These are phyloP conservation scores for Macrostomum lignano DNA, from an alignment of 1,140 invertebrate genomes.

Conservation along the genomic window DNA sequence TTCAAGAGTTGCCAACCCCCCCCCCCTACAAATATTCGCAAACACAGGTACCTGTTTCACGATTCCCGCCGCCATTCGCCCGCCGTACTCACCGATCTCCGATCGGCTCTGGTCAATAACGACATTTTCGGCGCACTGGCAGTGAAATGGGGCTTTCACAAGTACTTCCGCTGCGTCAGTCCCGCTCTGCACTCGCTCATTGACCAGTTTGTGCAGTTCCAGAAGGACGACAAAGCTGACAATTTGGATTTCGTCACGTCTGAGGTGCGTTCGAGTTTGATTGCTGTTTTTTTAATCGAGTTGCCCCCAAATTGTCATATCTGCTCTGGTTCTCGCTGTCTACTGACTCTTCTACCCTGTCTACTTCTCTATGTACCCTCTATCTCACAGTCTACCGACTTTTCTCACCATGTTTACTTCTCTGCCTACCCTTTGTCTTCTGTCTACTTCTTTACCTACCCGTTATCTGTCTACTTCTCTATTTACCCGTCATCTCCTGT, in stretches of 20 bases:
- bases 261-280: not conserved
- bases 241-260: constrained; percentile 7
- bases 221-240: constrained; percentile 7
- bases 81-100: constrained; percentile 72
- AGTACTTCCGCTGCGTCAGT: constrained; percentile 27
- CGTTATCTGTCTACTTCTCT: no score
- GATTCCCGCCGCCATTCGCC: constrained; percentile 41
- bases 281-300: not conserved
- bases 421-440: no score
- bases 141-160: constrained; percentile 78
- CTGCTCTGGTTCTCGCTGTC: not conserved
- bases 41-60: constrained; percentile 54
- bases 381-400: no score
- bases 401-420: no score
- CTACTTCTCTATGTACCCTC: no score
- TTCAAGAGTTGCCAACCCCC: no score
- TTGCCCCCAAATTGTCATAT: not conserved
- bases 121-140: constrained; percentile 91
- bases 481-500: no score
- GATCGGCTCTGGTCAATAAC: constrained; percentile 91
- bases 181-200: constrained; percentile 5
- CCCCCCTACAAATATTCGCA: no score
- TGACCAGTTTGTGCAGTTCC: constrained; percentile 7
- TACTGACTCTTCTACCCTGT: no score
- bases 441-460: no score